Conservation (phyloP, 2,113 vertebrate species). For the Oreocharis arfaki region DNA sequence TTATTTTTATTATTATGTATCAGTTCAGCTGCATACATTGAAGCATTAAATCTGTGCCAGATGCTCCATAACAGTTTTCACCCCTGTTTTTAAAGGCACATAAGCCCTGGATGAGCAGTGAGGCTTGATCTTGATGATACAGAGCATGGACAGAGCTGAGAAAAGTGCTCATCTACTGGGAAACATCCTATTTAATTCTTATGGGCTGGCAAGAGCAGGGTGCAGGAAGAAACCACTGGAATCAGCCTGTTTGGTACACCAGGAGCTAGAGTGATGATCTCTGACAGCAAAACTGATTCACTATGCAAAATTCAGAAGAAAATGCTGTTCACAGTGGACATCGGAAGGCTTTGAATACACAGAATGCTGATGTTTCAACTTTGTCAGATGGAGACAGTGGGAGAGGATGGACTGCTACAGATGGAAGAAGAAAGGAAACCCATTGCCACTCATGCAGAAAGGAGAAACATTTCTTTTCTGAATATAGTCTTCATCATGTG, state of each 20-base stretch:
- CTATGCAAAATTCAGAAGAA: not conserved
- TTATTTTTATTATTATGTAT: not conserved
- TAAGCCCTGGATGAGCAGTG: not conserved
- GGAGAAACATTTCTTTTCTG: not conserved
- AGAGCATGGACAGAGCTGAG: not conserved
- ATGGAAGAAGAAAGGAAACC: not conserved
- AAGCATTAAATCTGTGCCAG: not conserved
- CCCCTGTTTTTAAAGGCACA: not conserved
- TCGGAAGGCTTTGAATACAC: not conserved
- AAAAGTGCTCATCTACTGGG: not conserved
- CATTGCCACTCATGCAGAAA: not conserved
- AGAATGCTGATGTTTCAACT: not conserved
- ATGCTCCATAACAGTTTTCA: not conserved
- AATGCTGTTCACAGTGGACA: not conserved
- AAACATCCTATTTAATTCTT: not conserved
- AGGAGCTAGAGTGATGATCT: not conserved
- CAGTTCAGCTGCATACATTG: not conserved
- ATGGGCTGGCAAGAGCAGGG: not conserved
- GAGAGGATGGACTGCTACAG: not conserved
- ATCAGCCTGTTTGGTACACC: not conserved
- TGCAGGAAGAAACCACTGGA: not conserved
- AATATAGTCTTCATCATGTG: not conserved
- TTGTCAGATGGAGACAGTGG: not conserved
- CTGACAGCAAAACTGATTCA: not conserved
- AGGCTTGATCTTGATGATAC: not conserved